phyloP scores from a whole-genome alignment of 1,140 invertebrate species.

The Atopsyche davidsoni region DNA sequence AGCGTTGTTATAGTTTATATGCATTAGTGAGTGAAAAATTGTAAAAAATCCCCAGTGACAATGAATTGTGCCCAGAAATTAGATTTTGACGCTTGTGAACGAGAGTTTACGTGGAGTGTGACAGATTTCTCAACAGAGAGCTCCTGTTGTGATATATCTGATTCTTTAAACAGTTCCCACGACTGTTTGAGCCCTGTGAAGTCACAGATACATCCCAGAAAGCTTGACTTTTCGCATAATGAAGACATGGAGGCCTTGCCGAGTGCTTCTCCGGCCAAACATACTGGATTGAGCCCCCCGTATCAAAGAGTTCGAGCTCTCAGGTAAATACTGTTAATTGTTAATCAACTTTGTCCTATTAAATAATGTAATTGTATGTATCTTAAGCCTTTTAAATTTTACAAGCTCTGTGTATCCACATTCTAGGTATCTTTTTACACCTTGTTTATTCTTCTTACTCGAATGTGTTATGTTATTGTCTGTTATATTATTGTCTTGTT shows the following conservation, averaged over 20 bases:
- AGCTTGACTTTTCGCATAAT: conserved; percentile 41
- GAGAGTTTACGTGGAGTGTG: conserved; percentile 13
- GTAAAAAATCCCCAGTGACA: conserved; percentile 1
- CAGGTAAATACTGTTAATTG: conserved; percentile 40
- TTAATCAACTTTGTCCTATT: conserved; percentile 27
- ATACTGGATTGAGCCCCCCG: conserved; percentile 53
- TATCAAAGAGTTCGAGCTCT: conserved; percentile 76
- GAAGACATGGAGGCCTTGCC: conserved; percentile 39
- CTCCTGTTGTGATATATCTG: conserved; percentile 18
- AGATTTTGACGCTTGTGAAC: conserved; percentile 20
- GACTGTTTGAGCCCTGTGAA: conserved; percentile 44
- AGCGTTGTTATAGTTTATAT: conserved; percentile 9
- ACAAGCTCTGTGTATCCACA: conserved; percentile 1
- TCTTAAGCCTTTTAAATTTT: background rate
- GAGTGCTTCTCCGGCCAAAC: conserved; percentile 34
- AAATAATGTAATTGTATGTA: background rate
- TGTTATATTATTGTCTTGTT: no score
- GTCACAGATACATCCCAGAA: conserved; percentile 40
- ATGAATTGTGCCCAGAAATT: conserved; percentile 26
- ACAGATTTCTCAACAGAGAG: conserved; percentile 14
- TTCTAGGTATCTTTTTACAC: no score
- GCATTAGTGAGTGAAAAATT: conserved; percentile 5
- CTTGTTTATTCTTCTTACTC: no score
- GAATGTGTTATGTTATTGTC: no score
- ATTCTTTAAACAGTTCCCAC: conserved; percentile 41